These are phyloP conservation scores for Scarus forsteni DNA, from an alignment of 2,797 vertebrate species.

Conservation along the genomic window DNA sequence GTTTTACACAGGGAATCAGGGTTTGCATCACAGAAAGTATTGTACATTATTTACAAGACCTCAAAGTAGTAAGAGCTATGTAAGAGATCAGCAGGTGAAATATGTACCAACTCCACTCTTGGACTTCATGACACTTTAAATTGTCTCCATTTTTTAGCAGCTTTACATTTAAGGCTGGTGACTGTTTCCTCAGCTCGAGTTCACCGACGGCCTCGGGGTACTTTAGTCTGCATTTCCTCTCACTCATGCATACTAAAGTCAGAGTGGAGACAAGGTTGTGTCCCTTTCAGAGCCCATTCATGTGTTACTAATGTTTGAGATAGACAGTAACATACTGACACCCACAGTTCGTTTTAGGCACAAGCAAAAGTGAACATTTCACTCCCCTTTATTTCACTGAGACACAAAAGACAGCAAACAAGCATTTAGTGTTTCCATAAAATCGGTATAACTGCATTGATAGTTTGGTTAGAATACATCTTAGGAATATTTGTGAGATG, in stretches of 20 bases:
- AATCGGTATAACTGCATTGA: slow-evolving; percentile 32
- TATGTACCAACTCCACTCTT: neutral
- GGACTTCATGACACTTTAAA: slow-evolving; percentile 29
- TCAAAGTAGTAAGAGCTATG: neutral
- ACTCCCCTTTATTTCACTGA: neutral
- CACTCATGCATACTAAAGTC: slow-evolving; percentile 35
- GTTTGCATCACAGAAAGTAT: too few species aligned
- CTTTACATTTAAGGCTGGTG: slow-evolving; percentile 13
- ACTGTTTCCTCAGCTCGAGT: slow-evolving; percentile 11
- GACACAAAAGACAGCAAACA: slow-evolving; percentile 7
- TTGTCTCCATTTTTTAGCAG: slow-evolving; percentile 29
- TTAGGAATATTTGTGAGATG: slow-evolving; percentile 23
- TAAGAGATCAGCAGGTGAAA: slow-evolving; percentile 6
- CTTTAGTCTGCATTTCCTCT: slow-evolving; percentile 35
- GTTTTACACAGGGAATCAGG: too few species aligned
- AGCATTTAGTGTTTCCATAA: slow-evolving; percentile 62
- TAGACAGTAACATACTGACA: slow-evolving; percentile 52
- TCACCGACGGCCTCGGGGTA: slow-evolving; percentile 20
- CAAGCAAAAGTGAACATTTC: neutral
- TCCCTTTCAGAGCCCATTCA: slow-evolving; percentile 6
- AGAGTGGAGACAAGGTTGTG: slow-evolving; percentile 6
- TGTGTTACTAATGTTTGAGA: neutral
- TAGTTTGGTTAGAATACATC: slow-evolving; percentile 28
- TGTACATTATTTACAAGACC: too few species aligned
- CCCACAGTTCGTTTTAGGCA: slow-evolving; percentile 58